Base-by-base conservation (phyloP, 2,113 vertebrate species). In the Lagenorhynchus albirostris region DNA sequence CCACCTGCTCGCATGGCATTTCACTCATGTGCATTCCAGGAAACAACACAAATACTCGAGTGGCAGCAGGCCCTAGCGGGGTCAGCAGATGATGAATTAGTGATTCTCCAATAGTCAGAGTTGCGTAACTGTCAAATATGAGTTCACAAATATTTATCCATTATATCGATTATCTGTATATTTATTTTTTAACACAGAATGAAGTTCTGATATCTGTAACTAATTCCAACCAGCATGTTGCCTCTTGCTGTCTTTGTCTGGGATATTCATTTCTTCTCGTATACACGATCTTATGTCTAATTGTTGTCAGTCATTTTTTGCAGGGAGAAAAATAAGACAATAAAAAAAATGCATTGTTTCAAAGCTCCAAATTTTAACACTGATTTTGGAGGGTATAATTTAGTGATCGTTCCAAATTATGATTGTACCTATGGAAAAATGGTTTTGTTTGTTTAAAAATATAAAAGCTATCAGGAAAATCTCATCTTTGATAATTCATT, bases 1-100 rank as follows among this genome's bases (percentile, higher is more conserved):
- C 38, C 96, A 88, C 88, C 95, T 94, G 97, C 79, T 97, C 36
- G 23, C 71, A 80, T 8, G 71, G 85, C 36, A 38, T 88, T 82
- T 90, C 90, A 53, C 1, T 6, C 17, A 70, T 9, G 0, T 31
- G 73, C 84, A 44, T 96, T 96, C 86, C 92, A 91, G 90, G 82
- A 95, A 82, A 79, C 55, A 15, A 44, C 38, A 55, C 41, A 73
- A 44, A 76, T n/a, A 12, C 38, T 65, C 13, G 1, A 9, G 76
- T n/a, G 3, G 7, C 76, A 41, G 13, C 76, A 84, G 85, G 33
- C 82, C 44, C 55, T 29, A 0, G 1, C 1, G 1, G 58, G 62
- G 87, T 60, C 63, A 80, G 84, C 70, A 31, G 68, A 84, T 17
- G 89, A 71, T 13, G 41, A 77, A 13, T 26, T 33, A 3, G 38